These are phyloP conservation scores for Panthera uncia DNA, from an alignment of 2,113 vertebrate species.

Conservation along the genomic window DNA sequence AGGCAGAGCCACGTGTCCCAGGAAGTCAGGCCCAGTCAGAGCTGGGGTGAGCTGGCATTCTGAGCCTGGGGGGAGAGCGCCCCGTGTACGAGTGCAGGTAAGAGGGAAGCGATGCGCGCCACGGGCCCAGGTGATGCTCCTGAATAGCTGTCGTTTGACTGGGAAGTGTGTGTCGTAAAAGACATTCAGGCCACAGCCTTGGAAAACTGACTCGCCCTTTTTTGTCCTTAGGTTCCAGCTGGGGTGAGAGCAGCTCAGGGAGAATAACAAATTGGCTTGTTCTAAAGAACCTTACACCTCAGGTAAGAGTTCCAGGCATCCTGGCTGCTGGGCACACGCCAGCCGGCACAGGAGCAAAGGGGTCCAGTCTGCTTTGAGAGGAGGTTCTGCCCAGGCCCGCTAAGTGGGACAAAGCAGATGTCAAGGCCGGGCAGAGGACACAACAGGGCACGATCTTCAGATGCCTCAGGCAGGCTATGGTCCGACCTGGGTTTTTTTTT, in stretches of 20 bases:
- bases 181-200: neutral
- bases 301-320: constrained; percentile 85
- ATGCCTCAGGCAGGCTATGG: neutral
- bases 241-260: constrained; percentile 99
- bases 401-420: accelerated
- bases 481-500: neutral
- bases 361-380: neutral
- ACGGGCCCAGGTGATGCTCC: neutral
- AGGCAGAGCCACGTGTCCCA: neutral
- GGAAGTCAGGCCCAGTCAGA: no score
- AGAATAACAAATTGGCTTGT: constrained; percentile 99
- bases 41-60: neutral
- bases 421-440: neutral
- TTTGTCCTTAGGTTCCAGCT: constrained; percentile 91
- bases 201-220: neutral
- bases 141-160: accelerated
- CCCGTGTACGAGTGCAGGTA: neutral
- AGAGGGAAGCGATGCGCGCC: neutral
- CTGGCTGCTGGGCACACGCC: accelerated
- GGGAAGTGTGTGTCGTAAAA: neutral
- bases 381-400: neutral
- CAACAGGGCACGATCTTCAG: neutral
- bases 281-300: constrained; percentile 99
- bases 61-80: neutral
- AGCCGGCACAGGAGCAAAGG: neutral